Evolutionary conservation across 2,888 invertebrate species (phyloP).

Genomic region (Hedya salicella): DNA sequence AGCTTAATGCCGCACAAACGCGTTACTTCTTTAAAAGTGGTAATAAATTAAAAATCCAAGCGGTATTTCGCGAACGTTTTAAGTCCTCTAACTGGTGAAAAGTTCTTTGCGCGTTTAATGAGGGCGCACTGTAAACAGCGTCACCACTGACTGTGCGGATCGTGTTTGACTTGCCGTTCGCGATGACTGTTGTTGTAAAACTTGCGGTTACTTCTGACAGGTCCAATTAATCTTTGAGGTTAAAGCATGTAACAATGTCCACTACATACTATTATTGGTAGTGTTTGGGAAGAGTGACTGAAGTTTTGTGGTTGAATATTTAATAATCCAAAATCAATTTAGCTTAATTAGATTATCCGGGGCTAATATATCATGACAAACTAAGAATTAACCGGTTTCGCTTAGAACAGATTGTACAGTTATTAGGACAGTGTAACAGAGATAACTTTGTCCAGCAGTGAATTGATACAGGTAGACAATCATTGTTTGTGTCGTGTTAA

Average conservation of each 20-base stretch:
- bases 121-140: slow-evolving; percentile 60
- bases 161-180: slow-evolving; percentile 21
- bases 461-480: too few species aligned
- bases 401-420: too few species aligned
- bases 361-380: too few species aligned
- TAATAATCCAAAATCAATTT: too few species aligned
- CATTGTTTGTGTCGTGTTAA: too few species aligned
- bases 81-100: slow-evolving; percentile 63
- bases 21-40: slow-evolving; percentile 38
- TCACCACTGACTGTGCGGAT: slow-evolving; percentile 48
- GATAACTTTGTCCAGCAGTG: too few species aligned
- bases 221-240: neutral
- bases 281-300: too few species aligned
- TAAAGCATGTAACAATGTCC: neutral
- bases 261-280: neutral
- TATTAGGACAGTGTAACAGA: too few species aligned
- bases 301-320: too few species aligned
- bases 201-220: neutral
- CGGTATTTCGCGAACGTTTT: slow-evolving; percentile 57
- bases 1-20: slow-evolving; percentile 21
- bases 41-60: slow-evolving; percentile 43
- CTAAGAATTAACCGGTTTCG: too few species aligned
- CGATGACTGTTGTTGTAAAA: neutral
- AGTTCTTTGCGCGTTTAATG: slow-evolving; percentile 70
- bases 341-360: too few species aligned